Percentiles rank a stretch among this genome's conserved stretches.
Conservation (phyloP, 2,888 invertebrate genomes). For the Panorpa germanica region DNA sequence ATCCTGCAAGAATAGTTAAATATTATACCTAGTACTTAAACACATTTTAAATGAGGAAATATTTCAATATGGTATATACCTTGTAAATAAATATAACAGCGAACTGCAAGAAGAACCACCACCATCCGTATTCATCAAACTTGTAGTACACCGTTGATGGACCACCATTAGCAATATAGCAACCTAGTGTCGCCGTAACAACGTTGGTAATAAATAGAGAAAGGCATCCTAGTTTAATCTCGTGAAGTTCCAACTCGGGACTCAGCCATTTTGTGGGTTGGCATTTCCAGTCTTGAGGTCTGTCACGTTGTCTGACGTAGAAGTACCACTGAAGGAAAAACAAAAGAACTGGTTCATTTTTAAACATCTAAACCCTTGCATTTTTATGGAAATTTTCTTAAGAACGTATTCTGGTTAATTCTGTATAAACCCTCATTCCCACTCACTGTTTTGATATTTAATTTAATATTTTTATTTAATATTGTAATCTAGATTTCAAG, state of each 20-base stretch:
- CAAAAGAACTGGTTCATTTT: not conserved
- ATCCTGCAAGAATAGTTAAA: constrained; percentile 25
- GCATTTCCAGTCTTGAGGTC: constrained; percentile 50
- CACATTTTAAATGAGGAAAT: not conserved
- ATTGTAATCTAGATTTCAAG: no score
- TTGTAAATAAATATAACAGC: constrained; percentile 40
- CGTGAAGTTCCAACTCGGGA: constrained; percentile 45
- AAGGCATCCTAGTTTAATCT: constrained; percentile 40
- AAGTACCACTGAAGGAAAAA: constrained; percentile 41
- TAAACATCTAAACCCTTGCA: no score
- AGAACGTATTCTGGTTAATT: no score
- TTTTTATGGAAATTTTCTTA: no score
- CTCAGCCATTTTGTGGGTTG: constrained; percentile 49
- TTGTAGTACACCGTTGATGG: constrained; percentile 42
- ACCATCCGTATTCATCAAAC: constrained; percentile 39
- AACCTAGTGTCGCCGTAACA: constrained; percentile 38
- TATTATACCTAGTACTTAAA: constrained; percentile 2
- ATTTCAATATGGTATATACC: constrained; percentile 23
- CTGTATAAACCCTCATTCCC: no score
- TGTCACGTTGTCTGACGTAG: constrained; percentile 39
- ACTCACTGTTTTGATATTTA: no score
- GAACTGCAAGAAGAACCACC: constrained; percentile 44
- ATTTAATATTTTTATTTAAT: no score
- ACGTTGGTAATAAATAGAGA: constrained; percentile 34
- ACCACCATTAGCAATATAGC: constrained; percentile 47